A percentile compares a stretch with the other conserved stretches of the same genome.
Evolutionary conservation across 2,797 vertebrate species (phyloP).

Genomic region (Ctenochaetus hawaiiensis): DNA sequence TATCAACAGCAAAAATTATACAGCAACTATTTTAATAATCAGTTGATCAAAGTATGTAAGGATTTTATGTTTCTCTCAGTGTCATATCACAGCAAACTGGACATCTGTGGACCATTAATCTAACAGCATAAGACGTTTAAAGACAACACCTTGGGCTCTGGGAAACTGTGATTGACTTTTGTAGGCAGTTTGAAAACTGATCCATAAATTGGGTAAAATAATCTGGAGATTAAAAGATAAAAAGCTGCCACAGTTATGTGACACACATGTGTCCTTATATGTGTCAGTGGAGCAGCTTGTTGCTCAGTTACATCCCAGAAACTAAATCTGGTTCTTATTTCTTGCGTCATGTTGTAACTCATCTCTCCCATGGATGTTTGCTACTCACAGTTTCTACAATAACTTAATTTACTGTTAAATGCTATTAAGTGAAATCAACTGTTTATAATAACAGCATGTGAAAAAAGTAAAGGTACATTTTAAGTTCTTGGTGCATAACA

Average conservation of each 20-base stretch:
- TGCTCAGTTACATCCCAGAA: not conserved
- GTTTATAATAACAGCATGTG: not conserved
- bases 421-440: not conserved
- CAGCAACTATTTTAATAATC: not conserved
- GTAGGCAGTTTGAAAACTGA: not conserved
- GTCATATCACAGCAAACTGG: no score
- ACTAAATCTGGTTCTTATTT: slow-evolving; percentile 12
- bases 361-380: not conserved
- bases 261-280: not conserved
- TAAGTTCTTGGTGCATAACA: not conserved
- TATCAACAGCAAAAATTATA: not conserved
- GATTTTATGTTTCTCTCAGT: no score
- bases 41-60: not conserved
- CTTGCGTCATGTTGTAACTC: not conserved
- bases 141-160: not conserved
- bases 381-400: not conserved
- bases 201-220: not conserved
- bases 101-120: no score
- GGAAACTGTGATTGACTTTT: not conserved
- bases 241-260: not conserved
- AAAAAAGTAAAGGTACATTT: not conserved
- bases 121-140: not conserved
- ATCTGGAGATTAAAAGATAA: not conserved
- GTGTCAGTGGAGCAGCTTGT: slow-evolving; percentile 28
- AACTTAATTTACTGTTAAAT: not conserved